Percentiles rank a stretch among this genome's conserved stretches.
Evolutionary conservation across 2,888 invertebrate genomes (phyloP).

Genomic region (Merodon equestris): DNA sequence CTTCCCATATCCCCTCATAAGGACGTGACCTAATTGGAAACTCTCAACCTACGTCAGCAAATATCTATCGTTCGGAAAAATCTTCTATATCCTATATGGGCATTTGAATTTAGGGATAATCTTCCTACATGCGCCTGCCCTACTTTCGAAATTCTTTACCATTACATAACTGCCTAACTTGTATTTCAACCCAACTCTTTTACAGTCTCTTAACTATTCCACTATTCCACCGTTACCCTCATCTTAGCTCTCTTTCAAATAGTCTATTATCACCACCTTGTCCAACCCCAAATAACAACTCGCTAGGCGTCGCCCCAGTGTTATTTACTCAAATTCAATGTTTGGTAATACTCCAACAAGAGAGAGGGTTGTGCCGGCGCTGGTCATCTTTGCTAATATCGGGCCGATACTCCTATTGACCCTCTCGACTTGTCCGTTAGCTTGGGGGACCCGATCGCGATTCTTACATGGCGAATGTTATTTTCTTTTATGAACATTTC

Average conservation of each 20-base stretch:
- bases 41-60: conserved; percentile 33
- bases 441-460: conserved; percentile 20
- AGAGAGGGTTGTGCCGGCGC: background rate
- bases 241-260: conserved; percentile 51
- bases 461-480: conserved; percentile 16
- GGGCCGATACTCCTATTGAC: no score
- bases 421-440: conserved; percentile 20
- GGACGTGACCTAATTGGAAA: conserved; percentile 32
- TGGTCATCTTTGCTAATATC: conserved; percentile 19
- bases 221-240: conserved; percentile 1
- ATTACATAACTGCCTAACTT: conserved; percentile 66
- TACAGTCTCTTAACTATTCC: conserved; percentile 11
- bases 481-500: conserved; percentile 8
- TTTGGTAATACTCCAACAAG: conserved; percentile 39
- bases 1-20: no score
- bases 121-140: conserved; percentile 69
- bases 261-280: conserved; percentile 70
- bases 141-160: conserved; percentile 69
- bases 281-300: conserved; percentile 71
- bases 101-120: conserved; percentile 69
- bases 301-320: conserved; percentile 52
- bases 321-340: conserved; percentile 70
- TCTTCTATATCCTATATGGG: conserved; percentile 31
- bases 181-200: conserved; percentile 13
- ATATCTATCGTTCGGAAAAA: conserved; percentile 41